Conservation (phyloP, 1,140 invertebrate genomes). For the Bombus waltoni region DNA sequence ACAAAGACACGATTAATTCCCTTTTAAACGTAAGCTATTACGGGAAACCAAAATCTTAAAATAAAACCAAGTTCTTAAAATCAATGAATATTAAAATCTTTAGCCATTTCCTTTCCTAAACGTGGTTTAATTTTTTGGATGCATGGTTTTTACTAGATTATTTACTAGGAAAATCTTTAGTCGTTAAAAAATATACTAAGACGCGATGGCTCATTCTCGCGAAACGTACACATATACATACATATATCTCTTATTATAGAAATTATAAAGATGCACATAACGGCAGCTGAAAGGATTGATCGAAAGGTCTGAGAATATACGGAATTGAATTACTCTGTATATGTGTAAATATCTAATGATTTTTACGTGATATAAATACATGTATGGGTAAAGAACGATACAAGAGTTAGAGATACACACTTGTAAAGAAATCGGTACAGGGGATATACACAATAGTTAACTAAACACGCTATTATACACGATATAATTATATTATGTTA, state of each 20-base stretch:
- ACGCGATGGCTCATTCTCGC: neutral
- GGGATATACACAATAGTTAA: slow-evolving; percentile 2
- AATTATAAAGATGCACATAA: neutral
- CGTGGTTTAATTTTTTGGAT: neutral
- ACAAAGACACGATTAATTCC: neutral
- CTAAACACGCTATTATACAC: neutral
- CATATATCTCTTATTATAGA: neutral
- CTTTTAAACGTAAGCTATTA: neutral
- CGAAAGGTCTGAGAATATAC: neutral
- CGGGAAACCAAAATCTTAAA: too few species aligned
- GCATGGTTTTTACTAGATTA: neutral
- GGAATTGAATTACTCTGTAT: neutral
- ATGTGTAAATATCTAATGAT: neutral
- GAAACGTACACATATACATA: neutral
- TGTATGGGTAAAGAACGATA: neutral
- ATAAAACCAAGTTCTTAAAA: neutral
- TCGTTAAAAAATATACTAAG: neutral
- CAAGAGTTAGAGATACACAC: neutral
- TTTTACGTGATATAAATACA: neutral
- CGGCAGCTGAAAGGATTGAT: neutral
- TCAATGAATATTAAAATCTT: neutral
- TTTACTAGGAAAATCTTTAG: neutral
- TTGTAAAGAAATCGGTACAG: neutral
- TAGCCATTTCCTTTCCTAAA: neutral
- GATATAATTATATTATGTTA: slow-evolving; percentile 3